phyloP scores from a whole-genome alignment of 2,797 vertebrate genomes.

The Fistularia tabacaria region DNA sequence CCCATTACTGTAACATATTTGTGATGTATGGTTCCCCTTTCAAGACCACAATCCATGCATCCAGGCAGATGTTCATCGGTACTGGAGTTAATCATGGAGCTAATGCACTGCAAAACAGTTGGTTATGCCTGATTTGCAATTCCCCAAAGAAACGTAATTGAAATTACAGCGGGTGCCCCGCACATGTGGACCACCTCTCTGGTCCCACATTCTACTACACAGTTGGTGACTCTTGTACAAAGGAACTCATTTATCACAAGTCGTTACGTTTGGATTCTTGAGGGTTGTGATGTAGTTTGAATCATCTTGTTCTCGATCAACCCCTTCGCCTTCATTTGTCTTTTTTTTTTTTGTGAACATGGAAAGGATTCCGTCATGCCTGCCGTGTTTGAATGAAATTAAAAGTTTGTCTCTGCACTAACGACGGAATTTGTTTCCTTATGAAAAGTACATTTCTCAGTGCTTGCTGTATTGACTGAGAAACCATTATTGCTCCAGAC shows the following conservation, averaged over 20 bases:
- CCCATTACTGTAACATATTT: slow-evolving; percentile 20
- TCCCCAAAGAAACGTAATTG: slow-evolving; percentile 32
- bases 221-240: slow-evolving; percentile 28
- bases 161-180: slow-evolving; percentile 36
- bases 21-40: not conserved
- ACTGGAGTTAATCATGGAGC: slow-evolving; percentile 41
- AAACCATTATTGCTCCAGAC: no score
- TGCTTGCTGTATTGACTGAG: no score
- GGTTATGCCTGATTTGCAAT: slow-evolving; percentile 44
- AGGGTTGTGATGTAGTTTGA: no score
- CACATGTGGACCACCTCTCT: slow-evolving; percentile 43
- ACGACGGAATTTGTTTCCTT: no score
- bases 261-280: no score
- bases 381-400: no score
- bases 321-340: no score
- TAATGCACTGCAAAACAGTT: slow-evolving; percentile 34
- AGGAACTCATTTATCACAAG: not conserved
- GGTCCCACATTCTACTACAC: slow-evolving; percentile 34
- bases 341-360: no score
- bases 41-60: slow-evolving; percentile 14
- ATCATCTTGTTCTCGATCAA: no score
- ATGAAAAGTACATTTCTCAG: no score
- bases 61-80: slow-evolving; percentile 55
- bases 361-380: no score
- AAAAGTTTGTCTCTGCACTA: no score